Evolutionary conservation across 2,888 invertebrate species (phyloP).

Genomic region (Phaedon cochleariae): DNA sequence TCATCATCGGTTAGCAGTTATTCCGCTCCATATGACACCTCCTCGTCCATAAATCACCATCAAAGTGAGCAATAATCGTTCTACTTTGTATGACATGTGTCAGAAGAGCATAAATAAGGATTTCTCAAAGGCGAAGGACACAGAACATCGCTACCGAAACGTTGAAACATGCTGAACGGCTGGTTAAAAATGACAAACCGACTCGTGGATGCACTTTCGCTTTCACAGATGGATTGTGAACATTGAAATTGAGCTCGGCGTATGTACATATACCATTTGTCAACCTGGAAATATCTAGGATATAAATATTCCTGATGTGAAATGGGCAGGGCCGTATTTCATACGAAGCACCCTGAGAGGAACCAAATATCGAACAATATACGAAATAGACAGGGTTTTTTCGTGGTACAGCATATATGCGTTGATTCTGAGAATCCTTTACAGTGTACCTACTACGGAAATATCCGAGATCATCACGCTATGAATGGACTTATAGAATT

Average conservation of each 20-base stretch:
- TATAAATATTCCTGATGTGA: conserved; percentile 45
- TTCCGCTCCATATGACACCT: conserved; percentile 8
- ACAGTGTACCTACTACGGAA: no score
- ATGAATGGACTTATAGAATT: no score
- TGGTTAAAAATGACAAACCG: conserved; percentile 45
- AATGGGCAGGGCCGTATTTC: neutral
- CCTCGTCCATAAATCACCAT: conserved; percentile 28
- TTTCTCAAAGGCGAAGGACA: conserved; percentile 7
- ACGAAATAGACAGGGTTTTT: no score
- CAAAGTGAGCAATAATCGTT: conserved; percentile 30
- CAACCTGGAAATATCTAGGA: conserved; percentile 50
- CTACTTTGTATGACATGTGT: conserved; percentile 26
- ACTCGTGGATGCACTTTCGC: conserved; percentile 38
- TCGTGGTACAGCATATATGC: no score
- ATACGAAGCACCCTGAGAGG: no score
- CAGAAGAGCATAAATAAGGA: conserved; percentile 26
- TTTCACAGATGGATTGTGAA: conserved; percentile 54
- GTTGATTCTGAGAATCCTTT: no score
- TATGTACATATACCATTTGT: conserved; percentile 55
- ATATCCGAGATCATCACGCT: no score
- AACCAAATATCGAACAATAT: no score
- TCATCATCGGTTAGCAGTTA: neutral
- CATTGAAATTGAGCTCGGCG: conserved; percentile 45
- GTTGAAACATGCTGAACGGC: conserved; percentile 27
- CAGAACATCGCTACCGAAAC: conserved; percentile 16